These are phyloP conservation scores for Lasioglossum pauxillum DNA, from an alignment of 2,888 invertebrate species.

Conservation along the genomic window DNA sequence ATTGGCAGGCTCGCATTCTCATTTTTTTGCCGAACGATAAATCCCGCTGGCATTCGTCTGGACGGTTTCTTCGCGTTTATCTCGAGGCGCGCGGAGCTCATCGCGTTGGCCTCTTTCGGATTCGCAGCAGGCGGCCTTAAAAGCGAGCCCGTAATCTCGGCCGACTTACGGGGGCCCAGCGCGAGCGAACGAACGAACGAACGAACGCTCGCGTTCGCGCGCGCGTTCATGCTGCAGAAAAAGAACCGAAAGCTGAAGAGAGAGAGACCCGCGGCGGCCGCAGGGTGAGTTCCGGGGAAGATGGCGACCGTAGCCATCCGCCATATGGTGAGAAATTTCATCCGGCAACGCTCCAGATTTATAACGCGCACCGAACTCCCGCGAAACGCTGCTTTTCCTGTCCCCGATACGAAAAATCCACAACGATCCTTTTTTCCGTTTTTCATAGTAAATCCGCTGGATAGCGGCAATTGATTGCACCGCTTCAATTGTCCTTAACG, in stretches of 20 bases:
- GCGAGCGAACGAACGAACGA: not conserved
- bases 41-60: conserved; percentile 52
- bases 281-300: conserved; percentile 60
- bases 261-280: conserved; percentile 16
- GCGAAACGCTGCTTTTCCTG: conserved; percentile 10
- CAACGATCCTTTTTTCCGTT: not conserved
- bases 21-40: conserved; percentile 48
- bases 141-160: conserved; percentile 66
- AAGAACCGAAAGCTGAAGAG: conserved; percentile 18
- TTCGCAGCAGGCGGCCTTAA: conserved; percentile 71
- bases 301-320: conserved; percentile 54
- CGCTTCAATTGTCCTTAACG: not conserved
- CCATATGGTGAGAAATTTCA: conserved; percentile 62
- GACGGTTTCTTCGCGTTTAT: conserved; percentile 59
- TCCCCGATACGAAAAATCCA: not conserved
- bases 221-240: conserved; percentile 11
- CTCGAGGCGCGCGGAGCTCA: conserved; percentile 48
- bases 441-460: not conserved
- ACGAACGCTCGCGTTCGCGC: not conserved
- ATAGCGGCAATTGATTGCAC: not conserved
- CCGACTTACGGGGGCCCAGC: conserved; percentile 41
- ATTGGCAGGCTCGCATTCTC: conserved; percentile 49
- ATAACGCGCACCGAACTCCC: conserved; percentile 26
- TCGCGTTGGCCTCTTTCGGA: conserved; percentile 71
- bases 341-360: conserved; percentile 39